Conservation (phyloP, 2,797 vertebrate species). For the Distichodus sexfasciatus region DNA sequence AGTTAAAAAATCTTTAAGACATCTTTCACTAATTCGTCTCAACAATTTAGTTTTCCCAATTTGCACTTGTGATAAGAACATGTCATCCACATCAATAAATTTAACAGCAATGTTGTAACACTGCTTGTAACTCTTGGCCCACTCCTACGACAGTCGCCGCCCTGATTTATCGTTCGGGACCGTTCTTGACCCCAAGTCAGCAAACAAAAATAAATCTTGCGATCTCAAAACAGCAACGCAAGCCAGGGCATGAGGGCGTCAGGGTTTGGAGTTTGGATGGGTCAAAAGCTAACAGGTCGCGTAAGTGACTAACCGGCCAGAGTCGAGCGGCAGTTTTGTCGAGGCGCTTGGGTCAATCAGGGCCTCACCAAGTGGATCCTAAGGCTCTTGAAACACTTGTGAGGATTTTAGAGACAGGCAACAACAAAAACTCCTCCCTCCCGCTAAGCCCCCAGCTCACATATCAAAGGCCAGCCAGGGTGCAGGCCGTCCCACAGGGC, state of each 20-base stretch:
- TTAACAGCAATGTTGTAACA: background rate
- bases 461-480: conserved; percentile 64
- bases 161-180: background rate
- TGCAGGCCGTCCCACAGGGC: conserved; percentile 67
- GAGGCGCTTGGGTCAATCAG: background rate
- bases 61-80: no score
- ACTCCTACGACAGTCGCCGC: background rate
- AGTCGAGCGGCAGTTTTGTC: background rate
- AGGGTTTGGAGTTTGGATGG: no score
- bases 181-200: background rate
- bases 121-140: background rate
- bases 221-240: no score
- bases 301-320: background rate
- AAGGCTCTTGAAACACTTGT: conserved; percentile 23
- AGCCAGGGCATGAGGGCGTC: background rate
- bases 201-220: background rate
- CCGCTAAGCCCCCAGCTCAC: conserved; percentile 34
- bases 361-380: background rate
- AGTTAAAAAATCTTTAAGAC: no score
- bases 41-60: no score
- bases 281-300: background rate
- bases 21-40: no score
- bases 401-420: conserved; percentile 8
- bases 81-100: no score
- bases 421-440: conserved; percentile 24